Evolutionary conservation across 1,140 invertebrate species (phyloP).

Genomic region (Drosophila setifemur): DNA sequence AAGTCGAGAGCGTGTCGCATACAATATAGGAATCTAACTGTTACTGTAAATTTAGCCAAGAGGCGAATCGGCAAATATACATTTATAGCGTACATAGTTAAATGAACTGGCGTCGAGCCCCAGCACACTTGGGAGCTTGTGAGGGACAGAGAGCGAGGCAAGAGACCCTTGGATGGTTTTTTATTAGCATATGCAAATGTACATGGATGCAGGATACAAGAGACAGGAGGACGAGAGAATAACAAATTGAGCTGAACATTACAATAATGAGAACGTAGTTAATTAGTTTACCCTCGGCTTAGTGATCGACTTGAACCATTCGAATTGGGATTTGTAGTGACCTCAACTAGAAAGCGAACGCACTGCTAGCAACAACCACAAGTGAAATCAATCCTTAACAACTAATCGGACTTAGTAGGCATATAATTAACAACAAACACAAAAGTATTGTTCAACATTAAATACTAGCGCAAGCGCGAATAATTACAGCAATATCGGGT

Average conservation of each 20-base stretch:
- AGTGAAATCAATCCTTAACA: slow-evolving; percentile 40
- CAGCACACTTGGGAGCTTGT: slow-evolving; percentile 5
- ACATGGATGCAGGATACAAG: slow-evolving; percentile 40
- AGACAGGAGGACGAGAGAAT: too few species aligned
- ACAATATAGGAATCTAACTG: slow-evolving; percentile 34
- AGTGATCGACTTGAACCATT: slow-evolving; percentile 37
- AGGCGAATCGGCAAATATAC: slow-evolving; percentile 42
- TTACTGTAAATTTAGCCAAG: slow-evolving; percentile 68
- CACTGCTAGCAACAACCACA: slow-evolving; percentile 41
- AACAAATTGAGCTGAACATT: slow-evolving; percentile 71
- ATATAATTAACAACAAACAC: slow-evolving; percentile 27
- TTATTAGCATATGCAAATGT: slow-evolving; percentile 45
- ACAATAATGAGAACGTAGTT: slow-evolving; percentile 73
- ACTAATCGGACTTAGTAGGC: slow-evolving; percentile 24
- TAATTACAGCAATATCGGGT: slow-evolving; percentile 43
- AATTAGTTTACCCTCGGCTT: slow-evolving; percentile 57
- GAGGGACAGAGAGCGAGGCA: slow-evolving; percentile 24
- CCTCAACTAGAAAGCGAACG: slow-evolving; percentile 18
- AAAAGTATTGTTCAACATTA: slow-evolving; percentile 42
- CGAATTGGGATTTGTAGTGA: slow-evolving; percentile 20
- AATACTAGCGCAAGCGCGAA: slow-evolving; percentile 27
- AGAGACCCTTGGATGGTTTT: too few species aligned
- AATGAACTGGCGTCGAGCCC: slow-evolving; percentile 34
- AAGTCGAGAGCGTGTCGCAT: slow-evolving; percentile 15
- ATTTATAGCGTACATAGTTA: slow-evolving; percentile 47